A percentile compares a stretch with the other conserved stretches of the same genome.
Conservation (phyloP, 2,113 vertebrate genomes). For the Myiagra hebetior region DNA sequence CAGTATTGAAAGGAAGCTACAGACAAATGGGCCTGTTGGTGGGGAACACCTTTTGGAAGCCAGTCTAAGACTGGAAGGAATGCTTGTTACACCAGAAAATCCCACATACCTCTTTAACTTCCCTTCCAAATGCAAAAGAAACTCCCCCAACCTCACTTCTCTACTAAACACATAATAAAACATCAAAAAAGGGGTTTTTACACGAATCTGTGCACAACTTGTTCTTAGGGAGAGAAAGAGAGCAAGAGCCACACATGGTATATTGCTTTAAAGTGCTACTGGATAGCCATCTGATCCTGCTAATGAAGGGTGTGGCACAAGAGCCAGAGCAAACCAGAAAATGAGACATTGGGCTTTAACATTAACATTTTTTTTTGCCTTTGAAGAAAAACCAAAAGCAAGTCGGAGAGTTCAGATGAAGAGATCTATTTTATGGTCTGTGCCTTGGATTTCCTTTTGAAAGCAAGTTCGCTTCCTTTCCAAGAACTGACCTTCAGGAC, state of each 20-base stretch:
- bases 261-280: not conserved
- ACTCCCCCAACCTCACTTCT: not conserved
- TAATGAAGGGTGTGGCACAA: not conserved
- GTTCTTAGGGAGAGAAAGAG: not conserved
- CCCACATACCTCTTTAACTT: not conserved
- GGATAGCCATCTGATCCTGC: not conserved
- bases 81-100: not conserved
- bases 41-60: not conserved
- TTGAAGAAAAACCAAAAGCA: not conserved
- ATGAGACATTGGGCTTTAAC: not conserved
- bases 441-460: not conserved
- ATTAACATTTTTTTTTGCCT: not conserved
- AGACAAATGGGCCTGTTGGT: not conserved
- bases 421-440: not conserved
- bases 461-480: not conserved
- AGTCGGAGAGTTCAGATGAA: not conserved
- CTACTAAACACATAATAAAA: conserved; percentile 36
- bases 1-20: not conserved
- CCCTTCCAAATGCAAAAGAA: not conserved
- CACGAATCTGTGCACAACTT: not conserved
- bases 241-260: not conserved
- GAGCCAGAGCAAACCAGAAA: not conserved
- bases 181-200: not conserved
- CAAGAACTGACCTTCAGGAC: not conserved
- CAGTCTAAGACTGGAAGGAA: not conserved